Evolutionary conservation across 2,113 vertebrate genomes (phyloP).

Genomic region (Clupea harengus): DNA sequence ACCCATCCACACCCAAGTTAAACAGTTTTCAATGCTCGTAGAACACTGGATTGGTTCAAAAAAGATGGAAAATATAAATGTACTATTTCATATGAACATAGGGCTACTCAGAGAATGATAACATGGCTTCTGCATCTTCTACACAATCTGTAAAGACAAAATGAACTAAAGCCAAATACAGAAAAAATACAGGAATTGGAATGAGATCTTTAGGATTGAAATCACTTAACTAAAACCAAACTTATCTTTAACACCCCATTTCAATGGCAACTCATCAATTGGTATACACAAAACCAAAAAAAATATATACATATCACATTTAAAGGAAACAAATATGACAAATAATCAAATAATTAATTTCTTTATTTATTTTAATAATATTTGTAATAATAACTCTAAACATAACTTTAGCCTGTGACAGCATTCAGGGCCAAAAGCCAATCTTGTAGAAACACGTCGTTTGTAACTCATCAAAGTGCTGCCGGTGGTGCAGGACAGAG

Average conservation of each 20-base stretch:
- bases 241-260: not conserved
- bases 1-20: constrained; percentile 26
- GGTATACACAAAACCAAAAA: not conserved
- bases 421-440: not conserved
- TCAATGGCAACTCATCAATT: not conserved
- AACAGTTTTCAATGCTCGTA: constrained; percentile 33
- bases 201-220: not conserved
- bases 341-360: not conserved
- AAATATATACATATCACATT: not conserved
- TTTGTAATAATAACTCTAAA: not conserved
- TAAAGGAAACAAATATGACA: constrained; percentile 4
- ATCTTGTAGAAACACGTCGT: not conserved
- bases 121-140: not conserved
- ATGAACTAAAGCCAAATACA: constrained; percentile 11
- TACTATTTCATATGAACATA: not conserved
- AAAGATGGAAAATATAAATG: not conserved
- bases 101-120: not conserved
- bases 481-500: constrained; percentile 23
- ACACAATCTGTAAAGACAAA: constrained; percentile 8
- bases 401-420: not conserved
- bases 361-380: not conserved
- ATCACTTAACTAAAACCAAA: not conserved
- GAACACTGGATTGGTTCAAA: not conserved
- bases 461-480: constrained; percentile 54
- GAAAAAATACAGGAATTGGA: constrained; percentile 1